Evolutionary conservation across 2,797 vertebrate species (phyloP), one percentile per base, ranked within the genome.

Genomic region (Aplochiton taeniatus): DNA sequence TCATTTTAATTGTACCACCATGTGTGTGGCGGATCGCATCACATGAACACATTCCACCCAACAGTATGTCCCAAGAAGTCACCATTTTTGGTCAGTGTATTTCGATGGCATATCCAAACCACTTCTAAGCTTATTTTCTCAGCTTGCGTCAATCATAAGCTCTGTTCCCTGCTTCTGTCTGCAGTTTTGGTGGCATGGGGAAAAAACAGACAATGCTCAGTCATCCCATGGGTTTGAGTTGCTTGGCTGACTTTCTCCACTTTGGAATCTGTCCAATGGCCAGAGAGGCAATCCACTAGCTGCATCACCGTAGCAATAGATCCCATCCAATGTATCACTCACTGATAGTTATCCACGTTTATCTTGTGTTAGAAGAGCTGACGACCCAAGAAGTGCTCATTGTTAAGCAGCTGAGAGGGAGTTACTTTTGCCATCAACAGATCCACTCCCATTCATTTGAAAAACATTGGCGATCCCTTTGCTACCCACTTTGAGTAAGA

Each of bases 11-110:
- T 70, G 57, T 71, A 69, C 20, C 77, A 79, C 55, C 63, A 53
- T 68, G 63, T 77, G 47, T 77, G 82, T 76, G 85, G 75, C 72
- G 72, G 70, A 77, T 76, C 72, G 1, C 65, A 66, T 70, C 61
- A 66, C 9, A 53, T 45, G 17, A 53, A 10, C 51, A 61, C 46
- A 50, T 49, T n/a, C 31, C 31, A 61, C 48, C 53, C 19, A 12
- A 18, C 58, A 46, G 58, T 48, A 17, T 12, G 51, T 45, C 60
- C 58, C 14, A 60, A 41, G 20, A 20, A 20, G 48, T 55, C 58
- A 48, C 8, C 16, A 50, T 10, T 43, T 65, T 62, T 53, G 59
- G 62, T 54, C 31, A 13, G 10, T 12, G 16, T 43, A n/a, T 20
- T 20, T 13, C 20, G 18, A n/a, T 11, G 4, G 18, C 50, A 41